phyloP scores from a whole-genome alignment of 2,888 invertebrate species.

The Epirrita christyi region DNA sequence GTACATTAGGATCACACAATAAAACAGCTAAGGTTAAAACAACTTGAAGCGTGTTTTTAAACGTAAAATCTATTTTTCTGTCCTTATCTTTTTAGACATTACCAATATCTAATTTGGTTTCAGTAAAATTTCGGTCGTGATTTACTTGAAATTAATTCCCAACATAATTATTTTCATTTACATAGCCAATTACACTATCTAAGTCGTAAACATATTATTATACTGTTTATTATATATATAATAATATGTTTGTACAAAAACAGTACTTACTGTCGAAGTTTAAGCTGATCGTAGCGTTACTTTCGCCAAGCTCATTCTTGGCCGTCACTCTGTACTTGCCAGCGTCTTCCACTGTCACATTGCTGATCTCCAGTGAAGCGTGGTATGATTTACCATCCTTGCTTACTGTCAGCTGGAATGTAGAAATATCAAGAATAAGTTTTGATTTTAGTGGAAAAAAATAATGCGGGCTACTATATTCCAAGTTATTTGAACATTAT shows the following conservation, averaged over 20 bases:
- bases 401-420: conserved; percentile 90
- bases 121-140: too few species aligned
- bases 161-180: not conserved
- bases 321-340: conserved; percentile 98
- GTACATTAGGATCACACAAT: conserved; percentile 71
- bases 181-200: not conserved
- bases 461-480: not conserved
- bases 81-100: conserved; percentile 1
- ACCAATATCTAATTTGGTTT: too few species aligned
- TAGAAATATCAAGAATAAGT: not conserved
- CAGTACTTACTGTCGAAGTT: conserved; percentile 98
- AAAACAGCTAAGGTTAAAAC: conserved; percentile 61
- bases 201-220: not conserved
- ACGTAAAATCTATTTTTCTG: not conserved
- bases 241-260: conserved; percentile 17
- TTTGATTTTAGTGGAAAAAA: not conserved
- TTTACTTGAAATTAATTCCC: not conserved
- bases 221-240: not conserved
- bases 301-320: conserved; percentile 98
- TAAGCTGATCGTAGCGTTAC: conserved; percentile 97
- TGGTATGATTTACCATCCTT: conserved; percentile 97
- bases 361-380: conserved; percentile 96
- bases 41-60: conserved; percentile 44
- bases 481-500: too few species aligned
- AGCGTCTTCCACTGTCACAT: conserved; percentile 98